Conservation (phyloP, 2,113 vertebrate species). For the Myotis yumanensis region DNA sequence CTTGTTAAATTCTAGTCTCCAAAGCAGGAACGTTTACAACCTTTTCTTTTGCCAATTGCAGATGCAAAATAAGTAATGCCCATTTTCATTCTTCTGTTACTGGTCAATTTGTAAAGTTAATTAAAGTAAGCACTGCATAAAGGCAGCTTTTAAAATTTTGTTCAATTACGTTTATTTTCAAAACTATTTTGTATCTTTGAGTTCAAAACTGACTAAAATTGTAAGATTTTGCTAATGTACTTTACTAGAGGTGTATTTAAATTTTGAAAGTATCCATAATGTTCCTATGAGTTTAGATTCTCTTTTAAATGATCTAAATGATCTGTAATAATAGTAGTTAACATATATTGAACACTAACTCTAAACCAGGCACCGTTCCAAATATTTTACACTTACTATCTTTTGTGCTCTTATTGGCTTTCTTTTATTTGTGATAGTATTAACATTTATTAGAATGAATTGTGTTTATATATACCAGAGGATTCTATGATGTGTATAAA, state of each 20-base stretch:
- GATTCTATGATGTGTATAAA: neutral
- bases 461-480: neutral
- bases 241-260: neutral
- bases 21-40: neutral
- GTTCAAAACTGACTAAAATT: neutral
- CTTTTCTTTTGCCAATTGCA: neutral
- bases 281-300: neutral
- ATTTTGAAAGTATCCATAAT: neutral
- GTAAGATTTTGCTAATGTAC: neutral
- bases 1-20: neutral
- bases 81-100: neutral
- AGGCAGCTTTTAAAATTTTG: neutral
- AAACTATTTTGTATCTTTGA: neutral
- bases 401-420: neutral
- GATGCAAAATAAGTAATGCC: neutral
- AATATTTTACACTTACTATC: neutral
- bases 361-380: neutral
- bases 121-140: neutral
- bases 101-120: neutral
- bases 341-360: neutral
- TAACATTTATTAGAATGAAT: neutral
- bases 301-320: neutral
- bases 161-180: neutral
- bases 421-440: neutral
- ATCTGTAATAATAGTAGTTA: neutral